These are phyloP conservation scores for Mimachlamys varia DNA, from an alignment of 2,888 invertebrate genomes.

Conservation along the genomic window DNA sequence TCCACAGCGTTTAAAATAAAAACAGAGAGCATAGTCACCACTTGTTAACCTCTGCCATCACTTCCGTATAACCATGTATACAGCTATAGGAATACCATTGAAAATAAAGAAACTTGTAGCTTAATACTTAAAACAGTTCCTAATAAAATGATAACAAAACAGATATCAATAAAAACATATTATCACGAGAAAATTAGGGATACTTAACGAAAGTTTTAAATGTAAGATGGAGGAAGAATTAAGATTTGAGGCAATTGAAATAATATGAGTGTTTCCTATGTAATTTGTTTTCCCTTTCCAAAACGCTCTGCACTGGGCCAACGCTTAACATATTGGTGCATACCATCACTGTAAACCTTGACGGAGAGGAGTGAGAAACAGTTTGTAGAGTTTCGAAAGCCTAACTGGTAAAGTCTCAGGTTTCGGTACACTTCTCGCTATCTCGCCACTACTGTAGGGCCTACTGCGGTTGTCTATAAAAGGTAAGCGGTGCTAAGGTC, in stretches of 20 bases:
- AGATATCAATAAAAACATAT: not conserved
- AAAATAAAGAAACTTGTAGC: too few species aligned
- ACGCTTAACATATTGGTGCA: not conserved
- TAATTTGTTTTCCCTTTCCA: not conserved
- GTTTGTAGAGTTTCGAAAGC: constrained; percentile 34
- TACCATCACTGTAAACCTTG: not conserved
- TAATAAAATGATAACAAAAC: too few species aligned
- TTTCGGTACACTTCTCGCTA: constrained; percentile 6
- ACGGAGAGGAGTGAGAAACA: not conserved
- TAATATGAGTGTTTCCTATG: not conserved
- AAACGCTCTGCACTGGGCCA: not conserved
- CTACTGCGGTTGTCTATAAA: constrained; percentile 28
- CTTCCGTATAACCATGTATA: not conserved
- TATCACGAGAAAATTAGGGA: not conserved
- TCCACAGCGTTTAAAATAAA: not conserved
- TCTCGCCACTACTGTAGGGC: not conserved
- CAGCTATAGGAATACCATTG: not conserved
- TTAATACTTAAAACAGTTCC: not conserved
- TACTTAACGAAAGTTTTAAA: not conserved
- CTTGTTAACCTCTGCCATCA: not conserved
- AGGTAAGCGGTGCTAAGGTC: constrained; percentile 22
- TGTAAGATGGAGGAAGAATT: not conserved
- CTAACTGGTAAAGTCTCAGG: constrained; percentile 9
- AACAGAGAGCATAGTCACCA: not conserved
- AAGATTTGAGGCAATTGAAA: not conserved